Conservation (phyloP, 2,888 invertebrate species). For the Myopa tessellatipennis region DNA sequence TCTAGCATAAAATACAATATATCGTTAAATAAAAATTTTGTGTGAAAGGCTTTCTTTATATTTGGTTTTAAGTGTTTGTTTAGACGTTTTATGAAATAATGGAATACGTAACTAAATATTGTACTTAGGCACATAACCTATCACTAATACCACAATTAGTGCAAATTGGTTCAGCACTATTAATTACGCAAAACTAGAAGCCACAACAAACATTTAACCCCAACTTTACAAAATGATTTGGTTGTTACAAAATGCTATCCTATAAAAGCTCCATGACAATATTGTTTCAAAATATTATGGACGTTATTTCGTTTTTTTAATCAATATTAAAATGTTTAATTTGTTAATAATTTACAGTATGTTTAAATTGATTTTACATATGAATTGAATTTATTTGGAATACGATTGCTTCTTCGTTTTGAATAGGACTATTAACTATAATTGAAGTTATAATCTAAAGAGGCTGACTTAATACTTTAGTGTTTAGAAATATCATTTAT, state of each 20-base stretch:
- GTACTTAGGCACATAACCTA: constrained; percentile 29
- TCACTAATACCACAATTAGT: background rate
- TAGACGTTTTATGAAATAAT: background rate
- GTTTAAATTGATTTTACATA: constrained; percentile 24
- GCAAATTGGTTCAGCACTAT: too few species aligned
- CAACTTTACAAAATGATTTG: too few species aligned
- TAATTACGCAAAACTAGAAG: too few species aligned
- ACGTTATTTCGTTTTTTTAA: constrained; percentile 55
- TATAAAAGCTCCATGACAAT: background rate
- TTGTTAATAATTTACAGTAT: constrained; percentile 52
- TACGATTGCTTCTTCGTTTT: too few species aligned
- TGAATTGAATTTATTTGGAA: too few species aligned
- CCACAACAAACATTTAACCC: too few species aligned
- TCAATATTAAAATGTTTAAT: constrained; percentile 53
- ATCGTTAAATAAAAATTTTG: constrained; percentile 17
- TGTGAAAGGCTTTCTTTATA: background rate
- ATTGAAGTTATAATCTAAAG: too few species aligned
- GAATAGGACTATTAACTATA: too few species aligned
- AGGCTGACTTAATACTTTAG: too few species aligned
- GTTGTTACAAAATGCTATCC: background rate
- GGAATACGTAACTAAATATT: constrained; percentile 1
- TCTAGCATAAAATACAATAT: background rate
- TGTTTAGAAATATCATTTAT: too few species aligned
- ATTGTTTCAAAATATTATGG: constrained; percentile 46
- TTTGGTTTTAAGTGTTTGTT: too few species aligned